phyloP scores from a whole-genome alignment of 2,113 vertebrate species.

The Pachypanchax playfairii region DNA sequence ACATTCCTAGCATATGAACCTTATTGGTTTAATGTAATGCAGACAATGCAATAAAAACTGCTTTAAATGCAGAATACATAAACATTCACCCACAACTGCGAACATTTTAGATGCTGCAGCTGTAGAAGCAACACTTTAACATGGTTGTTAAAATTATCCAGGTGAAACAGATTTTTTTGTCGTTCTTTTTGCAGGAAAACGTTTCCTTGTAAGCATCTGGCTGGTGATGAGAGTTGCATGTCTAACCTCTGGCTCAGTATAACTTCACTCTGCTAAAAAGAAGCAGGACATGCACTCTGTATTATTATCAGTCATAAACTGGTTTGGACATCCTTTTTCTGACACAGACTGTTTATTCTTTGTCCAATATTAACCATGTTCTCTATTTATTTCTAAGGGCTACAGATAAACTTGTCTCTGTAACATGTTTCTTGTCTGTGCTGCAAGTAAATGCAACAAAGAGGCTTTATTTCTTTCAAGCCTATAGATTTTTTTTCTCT shows the following conservation, averaged over 20 bases:
- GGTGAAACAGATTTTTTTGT: conserved; percentile 23
- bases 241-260: conserved; percentile 35
- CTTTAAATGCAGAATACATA: background rate
- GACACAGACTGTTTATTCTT: background rate
- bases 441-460: background rate
- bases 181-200: conserved; percentile 6
- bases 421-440: background rate
- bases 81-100: background rate
- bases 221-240: conserved; percentile 28
- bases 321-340: background rate
- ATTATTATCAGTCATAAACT: background rate
- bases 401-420: background rate
- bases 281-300: conserved; percentile 29
- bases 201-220: conserved; percentile 34
- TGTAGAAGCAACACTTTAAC: conserved; percentile 11
- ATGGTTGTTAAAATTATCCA: conserved; percentile 8
- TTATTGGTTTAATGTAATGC: background rate
- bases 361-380: background rate
- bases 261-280: conserved; percentile 15
- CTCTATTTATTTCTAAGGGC: conserved; percentile 4
- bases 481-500: too few species aligned
- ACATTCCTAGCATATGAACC: conserved; percentile 4
- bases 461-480: background rate
- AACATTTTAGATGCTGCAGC: conserved; percentile 3
- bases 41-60: background rate